Evolutionary conservation across 2,888 invertebrate species (phyloP).

Genomic region (Podabrus alpinus): DNA sequence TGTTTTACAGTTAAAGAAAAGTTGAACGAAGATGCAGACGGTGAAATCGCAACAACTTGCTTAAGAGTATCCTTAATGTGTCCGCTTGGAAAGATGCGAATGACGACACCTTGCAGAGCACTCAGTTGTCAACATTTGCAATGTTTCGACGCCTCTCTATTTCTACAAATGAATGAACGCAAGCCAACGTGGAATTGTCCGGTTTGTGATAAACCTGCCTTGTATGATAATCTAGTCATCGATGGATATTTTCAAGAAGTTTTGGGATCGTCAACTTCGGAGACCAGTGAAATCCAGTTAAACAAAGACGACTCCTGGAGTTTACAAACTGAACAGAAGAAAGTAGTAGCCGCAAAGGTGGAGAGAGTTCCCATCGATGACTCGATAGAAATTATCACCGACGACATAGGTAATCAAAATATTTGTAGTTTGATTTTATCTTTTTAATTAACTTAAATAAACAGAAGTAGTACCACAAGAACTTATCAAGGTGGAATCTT

Average conservation of each 20-base stretch:
- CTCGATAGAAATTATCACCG: conserved; percentile 74
- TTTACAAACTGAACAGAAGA: conserved; percentile 66
- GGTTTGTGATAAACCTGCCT: conserved; percentile 91
- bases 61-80: conserved; percentile 92
- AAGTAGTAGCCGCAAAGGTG: conserved; percentile 55
- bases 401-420: too few species aligned
- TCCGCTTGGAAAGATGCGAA: conserved; percentile 90
- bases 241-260: conserved; percentile 93
- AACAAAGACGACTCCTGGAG: conserved; percentile 87
- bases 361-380: conserved; percentile 51
- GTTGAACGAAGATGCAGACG: conserved; percentile 88
- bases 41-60: conserved; percentile 94
- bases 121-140: conserved; percentile 95
- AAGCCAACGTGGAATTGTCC: conserved; percentile 99
- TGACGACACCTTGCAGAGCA: conserved; percentile 87
- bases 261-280: conserved; percentile 69
- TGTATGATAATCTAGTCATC: conserved; percentile 89
- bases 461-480: conserved; percentile 34
- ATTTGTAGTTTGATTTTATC: too few species aligned
- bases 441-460: too few species aligned
- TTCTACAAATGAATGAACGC: conserved; percentile 97
- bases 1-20: conserved; percentile 79
- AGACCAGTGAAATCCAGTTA: conserved; percentile 81
- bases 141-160: conserved; percentile 95
- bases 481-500: conserved; percentile 18